Base-by-base conservation (phyloP, 2,888 invertebrate genomes). In the Clitarchus hookeri region DNA sequence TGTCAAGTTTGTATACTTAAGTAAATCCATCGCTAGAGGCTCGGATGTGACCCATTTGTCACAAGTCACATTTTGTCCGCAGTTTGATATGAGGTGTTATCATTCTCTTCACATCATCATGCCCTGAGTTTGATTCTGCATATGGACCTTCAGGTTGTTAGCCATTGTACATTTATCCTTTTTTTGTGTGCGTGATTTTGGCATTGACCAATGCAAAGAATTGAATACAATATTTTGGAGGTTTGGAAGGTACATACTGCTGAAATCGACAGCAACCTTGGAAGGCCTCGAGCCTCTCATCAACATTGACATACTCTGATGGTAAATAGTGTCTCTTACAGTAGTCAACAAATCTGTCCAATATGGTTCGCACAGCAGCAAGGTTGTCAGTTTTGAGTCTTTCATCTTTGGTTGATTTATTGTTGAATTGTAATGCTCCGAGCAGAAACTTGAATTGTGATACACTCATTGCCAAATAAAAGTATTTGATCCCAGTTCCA, bases 211-310 rank as follows among this genome's bases (percentile, higher is more conserved):
- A 78, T 16, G 89, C 89, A 84, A 87, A 88, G n/a, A 90, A 88
- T 88, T 90, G 90, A 11, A 90, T 88, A 2, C 89, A 89, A 87
- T 90, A n/a, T 84, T 88, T 90, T 2, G 87, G 88, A 27, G 90
- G 89, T 87, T 90, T 89, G 65, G 89, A 89, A n/a, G 90, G 90
- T n/a, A 90, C 90, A 86, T 90, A 91, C 87, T 90, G 89, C 25
- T 88, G 82, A 88, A 89, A 90, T 44, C 83, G 36, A 84, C 88
- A 89, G 23, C 86, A 65, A 25, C 89, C 89, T 48, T 88, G 26
- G 85, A 89, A 89, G 44, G 85, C 88, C 84, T n/a, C n/a, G n/a
- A n/a, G n/a, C n/a, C n/a, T n/a, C n/a, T n/a, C n/a, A n/a, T n/a
- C n/a, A n/a, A n/a, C n/a, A n/a, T n/a, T n/a, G n/a, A n/a, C n/a